These are phyloP conservation scores for Danio albolineatus DNA, from an alignment of 2,797 vertebrate species.

Conservation along the genomic window DNA sequence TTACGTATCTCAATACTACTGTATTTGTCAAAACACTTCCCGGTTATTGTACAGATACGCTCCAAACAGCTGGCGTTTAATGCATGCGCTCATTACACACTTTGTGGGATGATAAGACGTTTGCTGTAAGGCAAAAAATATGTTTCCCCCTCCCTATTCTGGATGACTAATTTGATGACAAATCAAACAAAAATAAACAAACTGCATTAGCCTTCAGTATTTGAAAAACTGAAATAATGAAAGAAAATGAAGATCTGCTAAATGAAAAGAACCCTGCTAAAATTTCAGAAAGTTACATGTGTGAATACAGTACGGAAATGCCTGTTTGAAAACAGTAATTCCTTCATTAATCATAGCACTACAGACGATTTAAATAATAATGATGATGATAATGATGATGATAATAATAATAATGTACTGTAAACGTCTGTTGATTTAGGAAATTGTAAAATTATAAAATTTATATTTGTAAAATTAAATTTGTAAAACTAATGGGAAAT, in stretches of 20 bases:
- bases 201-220: neutral
- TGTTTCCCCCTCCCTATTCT: neutral
- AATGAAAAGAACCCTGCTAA: neutral
- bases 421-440: too few relatives aligned
- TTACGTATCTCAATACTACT: slow-evolving; percentile 20
- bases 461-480: too few relatives aligned
- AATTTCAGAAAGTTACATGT: neutral
- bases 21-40: slow-evolving; percentile 28
- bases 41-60: slow-evolving; percentile 26
- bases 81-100: slow-evolving; percentile 10
- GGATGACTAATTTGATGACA: neutral
- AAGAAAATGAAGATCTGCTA: neutral
- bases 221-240: neutral
- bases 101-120: slow-evolving; percentile 9
- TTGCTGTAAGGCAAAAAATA: slow-evolving; percentile 13
- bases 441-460: too few relatives aligned
- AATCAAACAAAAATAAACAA: neutral
- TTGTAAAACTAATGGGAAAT: too few relatives aligned
- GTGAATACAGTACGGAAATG: too few relatives aligned
- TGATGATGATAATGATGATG: too few relatives aligned
- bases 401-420: too few relatives aligned
- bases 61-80: slow-evolving; percentile 24
- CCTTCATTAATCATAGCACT: too few relatives aligned
- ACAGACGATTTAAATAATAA: too few relatives aligned
- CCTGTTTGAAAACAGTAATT: too few relatives aligned